These are phyloP conservation scores for Zaprionus nigranus DNA, from an alignment of 1,140 invertebrate species.

Conservation along the genomic window DNA sequence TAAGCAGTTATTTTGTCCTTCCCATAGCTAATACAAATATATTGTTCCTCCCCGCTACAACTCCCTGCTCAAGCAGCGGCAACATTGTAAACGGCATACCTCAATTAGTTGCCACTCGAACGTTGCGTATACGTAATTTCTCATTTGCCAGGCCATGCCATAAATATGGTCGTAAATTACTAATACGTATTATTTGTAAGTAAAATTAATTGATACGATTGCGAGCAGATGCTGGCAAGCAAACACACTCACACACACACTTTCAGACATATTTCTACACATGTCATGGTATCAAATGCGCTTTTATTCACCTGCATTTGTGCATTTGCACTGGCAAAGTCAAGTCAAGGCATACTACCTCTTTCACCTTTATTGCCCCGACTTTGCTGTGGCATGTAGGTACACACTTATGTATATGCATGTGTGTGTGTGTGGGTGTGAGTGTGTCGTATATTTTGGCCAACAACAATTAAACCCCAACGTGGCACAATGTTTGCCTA, in stretches of 20 bases:
- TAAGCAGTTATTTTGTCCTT: too few species aligned
- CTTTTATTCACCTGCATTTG: slow-evolving; percentile 21
- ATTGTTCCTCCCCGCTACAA: not conserved
- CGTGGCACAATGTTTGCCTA: slow-evolving; percentile 67
- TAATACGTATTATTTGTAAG: slow-evolving; percentile 60
- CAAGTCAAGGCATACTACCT: slow-evolving; percentile 46
- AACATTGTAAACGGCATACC: not conserved
- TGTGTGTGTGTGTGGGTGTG: slow-evolving; percentile 29
- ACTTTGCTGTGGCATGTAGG: slow-evolving; percentile 10
- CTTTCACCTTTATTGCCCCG: slow-evolving; percentile 46
- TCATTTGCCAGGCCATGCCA: slow-evolving; percentile 12
- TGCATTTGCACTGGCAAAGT: slow-evolving; percentile 55
- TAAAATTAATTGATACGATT: slow-evolving; percentile 53
- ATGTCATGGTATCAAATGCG: slow-evolving; percentile 26
- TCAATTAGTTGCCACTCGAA: slow-evolving; percentile 6
- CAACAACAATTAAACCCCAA: slow-evolving; percentile 78
- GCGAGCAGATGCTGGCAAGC: slow-evolving; percentile 10
- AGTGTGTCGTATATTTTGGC: slow-evolving; percentile 59
- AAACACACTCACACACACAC: slow-evolving; percentile 22
- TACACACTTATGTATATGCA: slow-evolving; percentile 7
- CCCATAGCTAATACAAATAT: not conserved
- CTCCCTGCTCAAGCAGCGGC: not conserved
- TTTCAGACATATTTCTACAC: slow-evolving; percentile 11
- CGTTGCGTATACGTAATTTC: slow-evolving; percentile 31
- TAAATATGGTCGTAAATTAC: slow-evolving; percentile 51